Evolutionary conservation across 2,888 invertebrate species (phyloP), one percentile per base, ranked within the genome.

Genomic region (Drosophila macrospina): DNA sequence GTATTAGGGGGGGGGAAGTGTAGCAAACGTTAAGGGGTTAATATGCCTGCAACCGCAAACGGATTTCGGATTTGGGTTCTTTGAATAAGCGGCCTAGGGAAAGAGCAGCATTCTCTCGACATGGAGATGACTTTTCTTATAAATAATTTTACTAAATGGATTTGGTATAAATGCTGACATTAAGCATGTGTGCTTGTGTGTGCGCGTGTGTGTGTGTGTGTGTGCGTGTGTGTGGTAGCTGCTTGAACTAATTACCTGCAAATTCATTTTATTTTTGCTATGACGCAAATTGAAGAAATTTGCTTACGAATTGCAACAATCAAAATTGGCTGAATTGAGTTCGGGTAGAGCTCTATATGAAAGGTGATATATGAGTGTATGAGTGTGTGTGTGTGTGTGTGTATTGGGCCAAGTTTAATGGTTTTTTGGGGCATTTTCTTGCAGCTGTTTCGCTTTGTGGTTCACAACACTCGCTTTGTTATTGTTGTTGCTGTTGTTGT

Each of bases 101-200:
- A 10, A 30, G n/a, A n/a, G 20, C 20, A 2, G 20, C 2, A 10
- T 28, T 8, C 28, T 28, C 10, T 10, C 32, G 28, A 24, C 24
- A 5, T 32, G 39, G 55, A 72, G 63, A 70, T 70, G 80, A 85
- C 66, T 86, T 84, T 88, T 80, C 89, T 78, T 85, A 88, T 85
- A 85, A 85, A 88, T 85, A 85, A 88, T 85, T 86, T 84, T 61
- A 68, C 87, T 86, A 88, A 85, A 85, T 85, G 89, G 87, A 86
- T 88, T 88, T 88, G 69, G 78, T 72, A 87, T 88, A 86, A 71
- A 84, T 74, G 70, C 80, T 77, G 84, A 71, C 77, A 74, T 62
- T 69, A 68, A 63, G 64, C 73, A 69, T 74, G 63, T 26, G 62
- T 34, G 42, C n/a, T n/a, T n/a, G 48, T 36, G 4, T 28, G 26